These are phyloP conservation scores for Mystacornis crossleyi DNA, from an alignment of 2,113 vertebrate genomes.

Conservation along the genomic window DNA sequence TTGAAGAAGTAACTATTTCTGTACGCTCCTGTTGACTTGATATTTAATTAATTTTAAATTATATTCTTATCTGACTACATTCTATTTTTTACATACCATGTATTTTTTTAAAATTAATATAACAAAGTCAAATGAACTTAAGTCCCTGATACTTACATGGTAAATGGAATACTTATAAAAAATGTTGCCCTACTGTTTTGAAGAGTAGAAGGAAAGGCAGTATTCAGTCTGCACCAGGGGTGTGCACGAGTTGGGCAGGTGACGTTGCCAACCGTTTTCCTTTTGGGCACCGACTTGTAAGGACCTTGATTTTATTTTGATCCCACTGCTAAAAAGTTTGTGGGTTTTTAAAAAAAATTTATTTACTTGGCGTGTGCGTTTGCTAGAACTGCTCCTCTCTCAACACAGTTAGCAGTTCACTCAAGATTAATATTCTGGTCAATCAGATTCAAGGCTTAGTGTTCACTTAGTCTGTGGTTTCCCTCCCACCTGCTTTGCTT, in stretches of 20 bases:
- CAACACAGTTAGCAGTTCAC: background rate
- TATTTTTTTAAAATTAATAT: background rate
- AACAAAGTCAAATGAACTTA: background rate
- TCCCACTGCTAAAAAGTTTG: background rate
- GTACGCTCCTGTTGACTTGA: background rate
- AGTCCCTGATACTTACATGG: background rate
- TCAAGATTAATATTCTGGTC: background rate
- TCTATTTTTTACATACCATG: background rate
- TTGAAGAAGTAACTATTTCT: background rate
- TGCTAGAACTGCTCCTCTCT: background rate
- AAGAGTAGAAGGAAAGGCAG: background rate
- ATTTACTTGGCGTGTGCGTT: background rate
- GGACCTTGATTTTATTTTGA: background rate
- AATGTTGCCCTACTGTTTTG: background rate
- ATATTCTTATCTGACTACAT: background rate
- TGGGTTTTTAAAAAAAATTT: background rate
- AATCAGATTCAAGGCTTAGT: background rate
- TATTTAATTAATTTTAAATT: background rate
- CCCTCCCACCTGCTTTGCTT: background rate
- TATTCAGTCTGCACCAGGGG: background rate
- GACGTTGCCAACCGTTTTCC: background rate
- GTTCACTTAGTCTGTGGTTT: background rate
- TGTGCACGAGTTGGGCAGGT: background rate
- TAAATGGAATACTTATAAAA: background rate
- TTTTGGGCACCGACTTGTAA: background rate